Evolutionary conservation across 2,797 vertebrate genomes (phyloP).

Genomic region (Takifugu ocellatus): DNA sequence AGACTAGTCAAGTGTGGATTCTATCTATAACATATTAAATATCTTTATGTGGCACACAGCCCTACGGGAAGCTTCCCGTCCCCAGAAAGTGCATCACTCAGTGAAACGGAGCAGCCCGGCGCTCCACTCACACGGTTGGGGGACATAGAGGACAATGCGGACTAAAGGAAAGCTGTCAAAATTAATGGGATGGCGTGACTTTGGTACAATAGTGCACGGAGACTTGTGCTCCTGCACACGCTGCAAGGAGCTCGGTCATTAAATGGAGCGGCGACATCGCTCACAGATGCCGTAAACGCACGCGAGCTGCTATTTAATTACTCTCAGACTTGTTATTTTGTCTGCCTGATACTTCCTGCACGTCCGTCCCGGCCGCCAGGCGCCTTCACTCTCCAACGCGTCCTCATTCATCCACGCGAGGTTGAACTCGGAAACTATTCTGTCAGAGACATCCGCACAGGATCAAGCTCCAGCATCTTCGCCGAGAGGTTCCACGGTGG

Average conservation of each 20-base stretch:
- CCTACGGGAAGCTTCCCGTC: conserved; percentile 10
- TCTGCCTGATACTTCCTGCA: not conserved
- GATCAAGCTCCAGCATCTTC: not conserved
- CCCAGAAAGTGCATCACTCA: conserved; percentile 22
- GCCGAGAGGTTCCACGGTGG: no score
- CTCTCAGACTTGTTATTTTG: not conserved
- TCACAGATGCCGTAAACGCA: no score
- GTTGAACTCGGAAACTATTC: not conserved
- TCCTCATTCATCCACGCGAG: not conserved
- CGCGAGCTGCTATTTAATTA: no score
- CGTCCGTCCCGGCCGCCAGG: not conserved
- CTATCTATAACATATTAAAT: conserved; percentile 33
- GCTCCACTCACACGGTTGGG: not conserved
- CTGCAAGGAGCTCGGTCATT: not conserved
- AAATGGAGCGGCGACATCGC: not conserved
- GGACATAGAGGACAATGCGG: conserved; percentile 7
- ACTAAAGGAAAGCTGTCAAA: conserved; percentile 1
- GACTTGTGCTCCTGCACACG: not conserved
- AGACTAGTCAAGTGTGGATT: conserved; percentile 31
- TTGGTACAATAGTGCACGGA: no score
- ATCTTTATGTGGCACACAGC: conserved; percentile 27
- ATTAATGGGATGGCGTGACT: no score
- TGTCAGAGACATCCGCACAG: not conserved
- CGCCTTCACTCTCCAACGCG: not conserved
- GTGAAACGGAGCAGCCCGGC: conserved; percentile 1